Evolutionary conservation across 2,113 vertebrate genomes (phyloP), one percentile per base, ranked within the genome.

Genomic region (Oophaga pumilio): DNA sequence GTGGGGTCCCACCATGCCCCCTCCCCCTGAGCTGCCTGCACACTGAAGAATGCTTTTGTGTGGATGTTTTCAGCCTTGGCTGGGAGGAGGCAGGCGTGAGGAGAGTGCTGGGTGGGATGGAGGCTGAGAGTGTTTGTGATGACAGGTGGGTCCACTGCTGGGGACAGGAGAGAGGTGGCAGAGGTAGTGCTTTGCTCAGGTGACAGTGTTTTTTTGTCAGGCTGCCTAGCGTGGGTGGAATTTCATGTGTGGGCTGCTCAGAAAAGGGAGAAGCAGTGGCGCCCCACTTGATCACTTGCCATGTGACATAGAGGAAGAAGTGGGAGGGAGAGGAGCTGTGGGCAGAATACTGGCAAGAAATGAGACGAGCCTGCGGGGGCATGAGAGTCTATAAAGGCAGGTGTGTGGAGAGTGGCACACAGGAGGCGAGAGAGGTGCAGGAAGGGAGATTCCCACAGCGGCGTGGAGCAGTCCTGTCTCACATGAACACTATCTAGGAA

Each of bases 241-340:
- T 82, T 59, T 24, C 28, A 57, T 82, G 78, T 76, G 79, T 87
- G 68, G 78, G 86, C 77, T 60, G 86, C 52, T 81, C 62, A 60
- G 85, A 66, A 52, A 33, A 76, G 85, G 76, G 24, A 87, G 85
- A 87, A 81, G 73, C 77, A 53, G 85, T 81, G 86, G 86, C 86
- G 86, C 86, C 86, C 86, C 86, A 74, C 17, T 79, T 78, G n/a
- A 86, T 79, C 85, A 66, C 76, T 81, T 50, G 78, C 86, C 86
- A 82, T 88, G 79, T 82, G 86, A 88, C 69, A 87, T 43, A 76
- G 86, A 88, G 86, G 86, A 88, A 88, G 86, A 52, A 74, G 86
- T 82, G 80, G 86, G 86, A 88, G 80, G 86, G 80, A 76, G 86
- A 49, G 53, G 86, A 76, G 86, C 59, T 82, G 86, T 88, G 57